A percentile compares a stretch with the other conserved stretches of the same genome.
phyloP scores from a whole-genome alignment of 2,888 invertebrate species.

The Agrotis ipsilon region DNA sequence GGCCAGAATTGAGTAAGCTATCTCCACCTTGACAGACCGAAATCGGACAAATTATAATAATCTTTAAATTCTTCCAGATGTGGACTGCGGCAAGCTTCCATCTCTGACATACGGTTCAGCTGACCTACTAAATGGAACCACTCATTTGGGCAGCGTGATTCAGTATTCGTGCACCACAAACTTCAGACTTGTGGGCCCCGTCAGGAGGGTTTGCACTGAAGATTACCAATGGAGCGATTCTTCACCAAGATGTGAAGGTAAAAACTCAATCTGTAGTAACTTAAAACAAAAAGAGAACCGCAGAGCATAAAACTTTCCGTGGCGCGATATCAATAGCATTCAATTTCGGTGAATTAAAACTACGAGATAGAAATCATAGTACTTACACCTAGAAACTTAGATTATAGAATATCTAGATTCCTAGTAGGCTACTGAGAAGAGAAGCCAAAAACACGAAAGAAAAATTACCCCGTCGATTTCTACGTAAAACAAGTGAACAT shows the following conservation, averaged over 20 bases:
- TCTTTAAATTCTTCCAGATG: conserved; percentile 89
- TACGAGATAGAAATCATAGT: too few species aligned
- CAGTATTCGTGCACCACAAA: conserved; percentile 95
- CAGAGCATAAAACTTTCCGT: too few species aligned
- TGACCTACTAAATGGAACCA: conserved; percentile 94
- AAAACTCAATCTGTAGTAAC: neutral
- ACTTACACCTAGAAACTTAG: too few species aligned
- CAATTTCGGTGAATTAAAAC: too few species aligned
- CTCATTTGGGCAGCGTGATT: conserved; percentile 95
- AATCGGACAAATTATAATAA: neutral
- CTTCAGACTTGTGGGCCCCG: conserved; percentile 94
- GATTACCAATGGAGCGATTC: conserved; percentile 96
- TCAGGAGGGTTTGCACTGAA: conserved; percentile 93
- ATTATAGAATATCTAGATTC: too few species aligned
- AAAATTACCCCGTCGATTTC: too few species aligned
- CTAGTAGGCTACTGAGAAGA: too few species aligned
- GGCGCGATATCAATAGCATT: too few species aligned
- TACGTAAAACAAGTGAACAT: too few species aligned
- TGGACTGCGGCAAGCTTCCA: conserved; percentile 97
- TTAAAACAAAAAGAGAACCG: neutral
- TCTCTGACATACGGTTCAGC: conserved; percentile 95
- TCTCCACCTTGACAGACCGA: too few species aligned
- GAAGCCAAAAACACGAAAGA: too few species aligned
- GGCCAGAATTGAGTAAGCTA: too few species aligned
- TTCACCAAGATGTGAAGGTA: conserved; percentile 96